A percentile compares a stretch with the other conserved stretches of the same genome.
Evolutionary conservation across 2,888 invertebrate species (phyloP).

Genomic region (Ethmia dodecea): DNA sequence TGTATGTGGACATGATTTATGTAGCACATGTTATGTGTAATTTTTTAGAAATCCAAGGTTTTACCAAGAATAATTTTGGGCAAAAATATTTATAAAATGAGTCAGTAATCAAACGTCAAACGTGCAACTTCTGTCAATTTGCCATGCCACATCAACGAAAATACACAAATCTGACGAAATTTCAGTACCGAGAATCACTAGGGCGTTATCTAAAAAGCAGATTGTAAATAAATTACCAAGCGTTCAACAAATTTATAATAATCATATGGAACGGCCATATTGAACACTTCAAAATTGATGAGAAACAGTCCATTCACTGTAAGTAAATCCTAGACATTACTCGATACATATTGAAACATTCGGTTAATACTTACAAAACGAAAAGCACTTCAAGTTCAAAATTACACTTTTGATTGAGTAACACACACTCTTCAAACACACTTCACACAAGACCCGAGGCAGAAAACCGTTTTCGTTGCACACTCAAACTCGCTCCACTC

Average conservation of each 20-base stretch:
- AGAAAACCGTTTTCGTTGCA: slow-evolving; percentile 73
- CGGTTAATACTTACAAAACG: slow-evolving; percentile 57
- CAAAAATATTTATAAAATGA: slow-evolving; percentile 61
- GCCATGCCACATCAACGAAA: slow-evolving; percentile 65
- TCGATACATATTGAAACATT: background rate
- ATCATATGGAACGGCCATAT: slow-evolving; percentile 68
- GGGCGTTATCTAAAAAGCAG: slow-evolving; percentile 1
- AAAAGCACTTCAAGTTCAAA: slow-evolving; percentile 52
- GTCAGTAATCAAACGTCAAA: slow-evolving; percentile 69
- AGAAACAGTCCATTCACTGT: slow-evolving; percentile 23
- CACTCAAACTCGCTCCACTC: slow-evolving; percentile 31
- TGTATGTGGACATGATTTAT: too few relatives aligned
- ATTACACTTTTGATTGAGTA: slow-evolving; percentile 53
- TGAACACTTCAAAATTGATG: slow-evolving; percentile 49
- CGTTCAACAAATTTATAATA: slow-evolving; percentile 35
- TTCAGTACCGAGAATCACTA: slow-evolving; percentile 5
- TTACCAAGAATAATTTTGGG: too few relatives aligned
- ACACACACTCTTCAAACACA: slow-evolving; percentile 64
- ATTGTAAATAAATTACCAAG: slow-evolving; percentile 16
- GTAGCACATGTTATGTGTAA: too few relatives aligned
- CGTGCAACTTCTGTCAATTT: slow-evolving; percentile 53
- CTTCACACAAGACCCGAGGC: slow-evolving; percentile 70
- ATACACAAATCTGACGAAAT: slow-evolving; percentile 5
- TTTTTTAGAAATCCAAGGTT: too few relatives aligned
- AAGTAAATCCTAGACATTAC: slow-evolving; percentile 7